phyloP scores from a whole-genome alignment of 2,797 vertebrate genomes.

The Pangasius sanitwongsei region DNA sequence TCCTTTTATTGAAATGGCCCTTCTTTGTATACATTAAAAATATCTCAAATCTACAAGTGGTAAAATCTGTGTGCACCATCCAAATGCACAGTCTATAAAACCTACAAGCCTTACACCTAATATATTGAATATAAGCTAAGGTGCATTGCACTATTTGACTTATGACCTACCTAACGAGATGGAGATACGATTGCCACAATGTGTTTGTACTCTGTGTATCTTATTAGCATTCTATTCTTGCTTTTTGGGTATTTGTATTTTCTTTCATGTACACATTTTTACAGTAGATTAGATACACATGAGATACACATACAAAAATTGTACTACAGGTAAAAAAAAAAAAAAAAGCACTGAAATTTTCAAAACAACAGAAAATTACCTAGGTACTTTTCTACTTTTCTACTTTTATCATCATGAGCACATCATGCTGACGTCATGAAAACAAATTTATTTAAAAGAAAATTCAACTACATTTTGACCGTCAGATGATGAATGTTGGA shows the following conservation, averaged over 20 bases:
- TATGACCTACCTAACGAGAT: not conserved
- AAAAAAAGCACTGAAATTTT: not conserved
- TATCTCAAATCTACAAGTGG: not conserved
- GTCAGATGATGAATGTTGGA: not conserved
- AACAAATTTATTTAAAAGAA: not conserved
- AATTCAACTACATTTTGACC: not conserved
- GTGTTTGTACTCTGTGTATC: not conserved
- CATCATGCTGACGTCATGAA: not conserved
- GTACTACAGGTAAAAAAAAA: not conserved
- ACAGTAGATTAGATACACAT: not conserved
- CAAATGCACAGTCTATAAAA: not conserved
- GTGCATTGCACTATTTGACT: not conserved
- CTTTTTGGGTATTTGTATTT: not conserved
- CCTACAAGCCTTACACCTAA: no score
- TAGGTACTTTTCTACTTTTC: not conserved
- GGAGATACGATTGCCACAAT: not conserved
- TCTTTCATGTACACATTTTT: not conserved
- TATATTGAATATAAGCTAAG: not conserved
- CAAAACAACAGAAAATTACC: not conserved
- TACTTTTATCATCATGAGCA: not conserved
- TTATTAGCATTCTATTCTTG: not conserved
- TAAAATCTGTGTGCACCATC: not conserved
- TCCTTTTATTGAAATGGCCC: not conserved
- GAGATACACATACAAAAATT: not conserved
- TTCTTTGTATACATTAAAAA: not conserved